Evolutionary conservation across 2,113 vertebrate species (phyloP), one percentile per base, ranked within the genome.

Genomic region (Chloropsis cyanopogon): DNA sequence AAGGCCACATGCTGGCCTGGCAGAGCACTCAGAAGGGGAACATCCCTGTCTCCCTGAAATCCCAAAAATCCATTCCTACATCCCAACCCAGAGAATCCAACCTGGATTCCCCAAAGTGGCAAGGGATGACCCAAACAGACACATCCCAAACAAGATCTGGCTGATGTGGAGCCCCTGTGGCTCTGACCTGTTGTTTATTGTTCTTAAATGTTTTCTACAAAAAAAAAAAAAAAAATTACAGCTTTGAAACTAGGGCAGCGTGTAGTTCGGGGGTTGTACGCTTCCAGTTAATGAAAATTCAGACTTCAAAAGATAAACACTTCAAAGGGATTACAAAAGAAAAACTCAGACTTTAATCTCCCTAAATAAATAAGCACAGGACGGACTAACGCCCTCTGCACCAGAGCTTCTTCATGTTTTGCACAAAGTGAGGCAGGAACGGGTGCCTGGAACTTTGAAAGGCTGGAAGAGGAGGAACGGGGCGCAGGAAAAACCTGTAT

Each of bases 261-360:
- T 65, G 75, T 41, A 94, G 92, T 96, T 80, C 6, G 53, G 71
- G 84, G 75, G n/a, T 46, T 93, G 88, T 47, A 83, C 19, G 9
- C 85, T 91, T 94, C 92, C 95, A 96, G 75, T 66, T 90, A 79
- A 96, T 92, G 87, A 83, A 80, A 95, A 94, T 73, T 80, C 93
- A 77, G 90, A 95, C 94, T 94, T 96, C 96, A 96, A 97, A 96
- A 95, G 94, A 95, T 92, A 96, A 97, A 93, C 18, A 94, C 90
- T 95, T 96, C 96, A 96, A 96, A 97, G 90, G 64, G 64, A 93
- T 92, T 93, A 96, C 79, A 81, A 90, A 94, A 96, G 79, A 52
- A 82, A 69, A 90, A 83, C 42, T 83, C 73, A n/a, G 85, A 92
- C 94, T 97, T 96, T 94, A 96, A 96, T 96, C 95, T 97, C 82